Base-by-base conservation (phyloP, 2,797 vertebrate species). In the Poecilia velifera region DNA sequence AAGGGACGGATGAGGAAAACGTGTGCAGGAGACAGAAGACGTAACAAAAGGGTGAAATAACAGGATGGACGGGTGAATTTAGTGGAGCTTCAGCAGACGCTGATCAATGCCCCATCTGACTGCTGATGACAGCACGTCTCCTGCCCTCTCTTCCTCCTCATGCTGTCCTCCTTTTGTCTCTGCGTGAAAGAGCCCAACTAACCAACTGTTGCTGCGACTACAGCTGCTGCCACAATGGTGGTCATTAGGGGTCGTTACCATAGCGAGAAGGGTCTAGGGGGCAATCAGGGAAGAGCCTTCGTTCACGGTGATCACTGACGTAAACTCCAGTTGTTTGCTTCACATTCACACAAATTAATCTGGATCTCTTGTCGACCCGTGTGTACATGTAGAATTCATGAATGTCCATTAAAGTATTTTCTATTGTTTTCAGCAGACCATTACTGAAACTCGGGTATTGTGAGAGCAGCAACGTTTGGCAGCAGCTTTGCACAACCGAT, bases 181-280 rank as follows among this genome's bases (percentile, higher is more conserved):
- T 31, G 62, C 72, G 77, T 81, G 83, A 91, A 79, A 77, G 83
- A 86, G 84, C 83, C 74, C 51, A 80, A 72, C 74, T 47, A 28
- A 74, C 85, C 86, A 88, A 91, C 88, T 91, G 90, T 93, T 90
- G 90, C 91, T 86, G 86, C 80, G 76, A 88, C 89, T 90, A 86
- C 89, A 90, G 89, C 88, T 88, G 92, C 89, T 91, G 74, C 78
- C 84, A 90, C 87, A 89, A 79, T 82, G 79, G 82, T 82, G 80
- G 81, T 92, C 79, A 90, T 90, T 85, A 82, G 84, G 92, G 89
- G 84, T 90, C 1, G 79, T 91, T 87, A 88, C 89, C 88, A 91
- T 88, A 77, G 87, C 72, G 51, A 81, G 75, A 51, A 84, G 75
- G 74, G 76, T 84, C 81, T 71, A 45, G 3, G 72, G 79, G 85